A percentile compares a stretch with the other conserved stretches of the same genome.
Conservation (phyloP, 2,113 vertebrate genomes). For the Hydrolagus affinis region DNA sequence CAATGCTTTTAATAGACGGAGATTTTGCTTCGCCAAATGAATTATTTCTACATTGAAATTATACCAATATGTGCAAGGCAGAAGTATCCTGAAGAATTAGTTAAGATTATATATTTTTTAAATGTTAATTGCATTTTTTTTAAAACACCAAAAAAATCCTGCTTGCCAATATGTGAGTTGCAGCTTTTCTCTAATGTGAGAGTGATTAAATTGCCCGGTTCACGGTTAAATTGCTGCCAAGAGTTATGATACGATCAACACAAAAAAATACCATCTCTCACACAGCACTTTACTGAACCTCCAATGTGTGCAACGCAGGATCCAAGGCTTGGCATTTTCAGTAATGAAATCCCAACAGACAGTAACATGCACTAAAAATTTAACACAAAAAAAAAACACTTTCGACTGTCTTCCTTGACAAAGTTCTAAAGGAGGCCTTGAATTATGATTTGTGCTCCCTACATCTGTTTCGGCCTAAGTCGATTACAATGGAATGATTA, state of each 20-base stretch:
- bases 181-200: too few species aligned
- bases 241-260: not conserved
- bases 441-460: slow-evolving; percentile 67
- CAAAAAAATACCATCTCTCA: not conserved
- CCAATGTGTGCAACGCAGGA: not conserved
- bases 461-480: slow-evolving; percentile 61
- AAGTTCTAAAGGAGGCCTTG: slow-evolving; percentile 63
- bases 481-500: slow-evolving; percentile 72
- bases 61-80: too few species aligned
- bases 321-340: not conserved
- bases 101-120: too few species aligned
- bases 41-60: too few species aligned
- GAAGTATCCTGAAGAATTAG: too few species aligned
- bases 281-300: not conserved
- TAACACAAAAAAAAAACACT: slow-evolving; percentile 69
- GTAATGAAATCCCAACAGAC: slow-evolving; percentile 37
- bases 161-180: too few species aligned
- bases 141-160: too few species aligned
- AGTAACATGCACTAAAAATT: slow-evolving; percentile 64
- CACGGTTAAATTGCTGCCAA: not conserved
- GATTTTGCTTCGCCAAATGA: too few species aligned
- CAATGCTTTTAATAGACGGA: too few species aligned
- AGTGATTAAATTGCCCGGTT: not conserved
- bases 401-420: slow-evolving; percentile 74
- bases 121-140: too few species aligned